phyloP scores from a whole-genome alignment of 2,113 vertebrate species.

The Ammodytes marinus region DNA sequence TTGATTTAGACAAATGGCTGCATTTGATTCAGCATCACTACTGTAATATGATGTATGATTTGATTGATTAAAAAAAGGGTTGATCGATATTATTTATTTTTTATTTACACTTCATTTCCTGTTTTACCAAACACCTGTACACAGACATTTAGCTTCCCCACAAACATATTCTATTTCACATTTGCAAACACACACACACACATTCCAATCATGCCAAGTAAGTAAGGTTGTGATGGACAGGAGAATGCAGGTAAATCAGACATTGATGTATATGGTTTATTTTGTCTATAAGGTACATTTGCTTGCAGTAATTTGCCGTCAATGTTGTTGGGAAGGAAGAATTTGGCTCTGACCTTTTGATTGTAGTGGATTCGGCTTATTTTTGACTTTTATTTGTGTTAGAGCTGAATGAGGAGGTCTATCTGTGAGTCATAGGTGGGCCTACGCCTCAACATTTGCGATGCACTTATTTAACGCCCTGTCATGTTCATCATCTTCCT shows the following conservation, averaged over 20 bases:
- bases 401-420: constrained; percentile 13
- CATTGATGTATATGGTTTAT: not conserved
- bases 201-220: not conserved
- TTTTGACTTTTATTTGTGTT: not conserved
- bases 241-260: not conserved
- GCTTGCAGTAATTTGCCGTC: not conserved
- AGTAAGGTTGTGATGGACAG: not conserved
- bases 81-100: not conserved
- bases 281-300: not conserved
- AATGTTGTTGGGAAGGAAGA: not conserved
- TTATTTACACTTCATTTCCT: not conserved
- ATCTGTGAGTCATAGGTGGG: not conserved
- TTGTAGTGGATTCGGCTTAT: not conserved
- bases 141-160: not conserved
- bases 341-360: not conserved
- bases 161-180: not conserved
- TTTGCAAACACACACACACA: not conserved
- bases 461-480: constrained; percentile 2
- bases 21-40: not conserved
- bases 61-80: not conserved
- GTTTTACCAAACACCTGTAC: not conserved
- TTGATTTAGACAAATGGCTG: not conserved
- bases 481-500: not conserved
- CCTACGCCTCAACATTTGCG: not conserved
- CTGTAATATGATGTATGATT: not conserved